These are phyloP conservation scores for Coleophora deauratella DNA, from an alignment of 2,888 invertebrate species.

Conservation along the genomic window DNA sequence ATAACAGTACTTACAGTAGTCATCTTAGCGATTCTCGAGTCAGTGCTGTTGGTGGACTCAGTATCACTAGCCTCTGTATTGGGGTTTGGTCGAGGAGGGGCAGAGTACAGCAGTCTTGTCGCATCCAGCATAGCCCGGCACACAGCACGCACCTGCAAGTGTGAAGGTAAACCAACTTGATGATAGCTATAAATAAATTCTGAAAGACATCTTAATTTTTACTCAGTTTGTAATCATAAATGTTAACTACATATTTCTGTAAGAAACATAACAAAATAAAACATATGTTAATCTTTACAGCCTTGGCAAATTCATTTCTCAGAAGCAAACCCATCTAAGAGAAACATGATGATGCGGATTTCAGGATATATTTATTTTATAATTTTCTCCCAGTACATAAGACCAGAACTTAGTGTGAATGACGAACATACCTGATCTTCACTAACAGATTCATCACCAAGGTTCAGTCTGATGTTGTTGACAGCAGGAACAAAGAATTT, in stretches of 20 bases:
- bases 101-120: constrained; percentile 80
- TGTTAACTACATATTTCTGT: no score
- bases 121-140: constrained; percentile 87
- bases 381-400: no score
- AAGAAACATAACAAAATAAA: no score
- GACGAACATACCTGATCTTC: constrained; percentile 77
- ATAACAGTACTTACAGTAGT: constrained; percentile 31
- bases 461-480: constrained; percentile 82
- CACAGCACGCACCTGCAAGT: constrained; percentile 72
- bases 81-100: constrained; percentile 57
- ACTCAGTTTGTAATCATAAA: no score
- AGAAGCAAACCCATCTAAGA: no score
- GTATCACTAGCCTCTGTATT: constrained; percentile 72
- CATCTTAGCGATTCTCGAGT: constrained; percentile 56
- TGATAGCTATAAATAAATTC: neutral
- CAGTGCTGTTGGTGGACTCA: constrained; percentile 65
- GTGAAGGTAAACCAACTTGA: no score
- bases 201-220: no score
- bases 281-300: no score
- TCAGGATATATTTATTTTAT: no score
- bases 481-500: constrained; percentile 87
- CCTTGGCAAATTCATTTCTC: no score
- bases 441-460: constrained; percentile 82
- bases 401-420: no score
- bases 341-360: no score